Percentiles rank a stretch among this genome's conserved stretches.
phyloP scores from a whole-genome alignment of 1,140 invertebrate genomes.

The Epicauta chinensis region DNA sequence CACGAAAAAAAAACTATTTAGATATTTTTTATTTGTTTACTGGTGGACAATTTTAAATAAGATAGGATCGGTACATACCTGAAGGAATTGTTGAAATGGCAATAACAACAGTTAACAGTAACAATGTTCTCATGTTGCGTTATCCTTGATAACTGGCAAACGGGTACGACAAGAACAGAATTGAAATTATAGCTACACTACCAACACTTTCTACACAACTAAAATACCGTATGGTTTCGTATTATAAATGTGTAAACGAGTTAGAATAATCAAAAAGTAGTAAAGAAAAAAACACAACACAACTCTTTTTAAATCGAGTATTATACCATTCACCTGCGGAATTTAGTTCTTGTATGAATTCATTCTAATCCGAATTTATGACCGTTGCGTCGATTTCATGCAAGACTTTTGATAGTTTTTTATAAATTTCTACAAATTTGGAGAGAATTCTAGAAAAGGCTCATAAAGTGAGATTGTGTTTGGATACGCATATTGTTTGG shows the following conservation, averaged over 20 bases:
- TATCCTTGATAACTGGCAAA: slow-evolving; percentile 27
- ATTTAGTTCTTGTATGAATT: slow-evolving; percentile 6
- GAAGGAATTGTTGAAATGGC: slow-evolving; percentile 16
- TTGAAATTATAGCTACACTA: slow-evolving; percentile 1
- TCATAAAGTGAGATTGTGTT: no score
- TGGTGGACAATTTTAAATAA: no score
- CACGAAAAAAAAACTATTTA: background rate
- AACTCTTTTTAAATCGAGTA: slow-evolving; percentile 2
- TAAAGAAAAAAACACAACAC: no score
- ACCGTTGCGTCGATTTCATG: no score
- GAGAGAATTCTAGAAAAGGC: no score
- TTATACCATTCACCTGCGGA: slow-evolving; percentile 20
- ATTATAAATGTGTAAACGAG: no score
- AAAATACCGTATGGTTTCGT: background rate
- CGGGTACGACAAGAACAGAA: slow-evolving; percentile 5
- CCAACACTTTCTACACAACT: slow-evolving; percentile 21
- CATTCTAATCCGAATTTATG: background rate
- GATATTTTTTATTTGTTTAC: background rate
- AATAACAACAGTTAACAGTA: slow-evolving; percentile 3
- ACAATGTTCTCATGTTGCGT: slow-evolving; percentile 26
- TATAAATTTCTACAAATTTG: background rate
- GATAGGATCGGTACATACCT: slow-evolving; percentile 1
- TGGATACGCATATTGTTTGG: no score
- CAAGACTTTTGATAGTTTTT: no score
- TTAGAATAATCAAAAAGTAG: no score